Evolutionary conservation across 2,113 vertebrate genomes (phyloP).

Genomic region (Callipepla squamata): DNA sequence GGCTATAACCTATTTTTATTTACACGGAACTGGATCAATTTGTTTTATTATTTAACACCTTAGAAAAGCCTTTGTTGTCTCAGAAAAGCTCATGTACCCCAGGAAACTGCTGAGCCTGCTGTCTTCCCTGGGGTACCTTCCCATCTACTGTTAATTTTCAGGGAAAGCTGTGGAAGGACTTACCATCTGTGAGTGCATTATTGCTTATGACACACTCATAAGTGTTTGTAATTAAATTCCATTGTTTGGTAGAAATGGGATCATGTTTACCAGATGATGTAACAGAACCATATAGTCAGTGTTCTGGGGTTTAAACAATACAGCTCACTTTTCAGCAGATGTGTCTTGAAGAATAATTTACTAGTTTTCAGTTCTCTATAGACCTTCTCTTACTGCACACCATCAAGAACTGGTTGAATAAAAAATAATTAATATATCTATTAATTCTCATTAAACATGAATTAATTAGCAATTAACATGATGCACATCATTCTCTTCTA

Average conservation of each 20-base stretch:
- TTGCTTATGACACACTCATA: neutral
- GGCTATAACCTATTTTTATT: neutral
- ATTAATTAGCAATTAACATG: neutral
- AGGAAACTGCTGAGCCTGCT: neutral
- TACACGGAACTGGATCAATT: neutral
- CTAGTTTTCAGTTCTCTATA: neutral
- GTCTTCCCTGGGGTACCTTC: neutral
- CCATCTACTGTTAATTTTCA: conserved; percentile 42
- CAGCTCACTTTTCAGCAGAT: neutral
- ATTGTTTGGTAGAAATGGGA: neutral
- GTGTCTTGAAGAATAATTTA: neutral
- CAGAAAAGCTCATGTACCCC: neutral
- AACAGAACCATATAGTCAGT: neutral
- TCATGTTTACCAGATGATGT: conserved; percentile 14
- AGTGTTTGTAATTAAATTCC: conserved; percentile 40
- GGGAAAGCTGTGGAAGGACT: neutral
- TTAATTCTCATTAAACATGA: neutral
- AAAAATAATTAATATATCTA: neutral
- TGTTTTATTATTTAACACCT: neutral
- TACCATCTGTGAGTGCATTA: neutral
- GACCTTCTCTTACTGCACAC: neutral
- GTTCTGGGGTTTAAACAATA: neutral
- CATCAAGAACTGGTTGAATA: neutral
- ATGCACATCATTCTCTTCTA: neutral
- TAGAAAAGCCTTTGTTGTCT: neutral